Base-by-base conservation (phyloP, 2,113 vertebrate genomes). In the Malaclemys terrapin region DNA sequence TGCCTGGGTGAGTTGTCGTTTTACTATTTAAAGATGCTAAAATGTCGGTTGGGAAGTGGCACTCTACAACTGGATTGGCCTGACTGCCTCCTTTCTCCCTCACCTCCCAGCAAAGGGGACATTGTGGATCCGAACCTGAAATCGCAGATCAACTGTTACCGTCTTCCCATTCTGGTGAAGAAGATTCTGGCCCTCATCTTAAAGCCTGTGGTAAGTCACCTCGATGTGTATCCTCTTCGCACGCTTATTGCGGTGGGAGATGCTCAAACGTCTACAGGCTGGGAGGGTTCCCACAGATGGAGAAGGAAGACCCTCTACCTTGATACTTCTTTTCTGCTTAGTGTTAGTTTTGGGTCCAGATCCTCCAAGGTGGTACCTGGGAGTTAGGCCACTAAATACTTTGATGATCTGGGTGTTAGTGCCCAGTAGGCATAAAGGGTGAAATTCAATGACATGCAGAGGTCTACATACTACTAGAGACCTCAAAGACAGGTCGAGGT, bases 121-220 rank as follows among this genome's bases (percentile, higher is more conserved):
- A 97, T 98, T 0, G 3, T 98, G 87, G 99, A 99, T 87, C 97
- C 98, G 2, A 93, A 87, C 95, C 14, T 99, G 76, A 83, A 47
- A 52, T 0, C 47, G 19, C 97, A 98, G 93, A 2, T 97, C 57
- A 5, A 35, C 2, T 2, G 57, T 47, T 97, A 97, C 80, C 50
- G 8, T 42, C 1, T 98, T 12, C 98, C 99, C 1, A 5, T 0
- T 1, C 97, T 98, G 95, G 24, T 99, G 84, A 99, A 98, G 97
- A 98, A 93, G 93, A 91, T 97, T 31, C 8, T 98, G 8, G 95
- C 96, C 24, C 94, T 98, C 89, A 84, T 99, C 57, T 69, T 98
- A 22, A 98, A 96, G 95, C 98, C 98, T 13, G 81, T 99, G 97
- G 99, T 99, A 89, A 98, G 98, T 97, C 14, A 10, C 76, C 85